Evolutionary conservation across 1,140 invertebrate genomes (phyloP), one percentile per base, ranked within the genome.

Genomic region (Mylabris phalerata): DNA sequence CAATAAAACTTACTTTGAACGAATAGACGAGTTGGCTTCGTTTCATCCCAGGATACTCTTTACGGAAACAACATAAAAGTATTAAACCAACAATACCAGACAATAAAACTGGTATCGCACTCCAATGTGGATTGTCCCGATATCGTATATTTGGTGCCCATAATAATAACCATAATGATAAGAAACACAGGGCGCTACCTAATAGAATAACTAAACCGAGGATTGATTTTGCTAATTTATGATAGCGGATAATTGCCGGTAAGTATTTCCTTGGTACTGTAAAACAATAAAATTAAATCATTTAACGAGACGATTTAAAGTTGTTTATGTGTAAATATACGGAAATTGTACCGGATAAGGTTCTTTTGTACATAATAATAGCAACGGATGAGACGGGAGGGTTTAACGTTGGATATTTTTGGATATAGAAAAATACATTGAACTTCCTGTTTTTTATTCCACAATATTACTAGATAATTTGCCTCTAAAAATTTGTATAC

Each of bases 61-160:
- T 74, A 45, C 70, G 67, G 51, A 74, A 78, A 62, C 74, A 77
- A 56, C 72, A 74, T 9, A 78, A 59, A 9, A 78, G 66, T 9
- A 77, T 56, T 25, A 75, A 58, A 11, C 75, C 76, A 25, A 76
- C 59, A 6, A 77, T 57, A 11, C 77, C 77, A n/a, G 75, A 74
- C 11, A 73, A 48, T 24, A 75, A 51, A 24, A 86, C 84, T 51
- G 81, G 80, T 62, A 83, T 72, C 38, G 81, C 83, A 65, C 82
- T 84, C 77, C 82, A 83, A 59, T 83, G 83, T 0, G 83, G 83
- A 71, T 83, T 83, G 62, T 85, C 80, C 40, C 74, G 66, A 44
- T 78, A 67, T 13, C 77, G 75, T 4, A 84, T 75, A 62, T 77
- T 78, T 3, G 84, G 83, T 40, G 82, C 72, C 76, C 81, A 80